phyloP scores from a whole-genome alignment of 2,888 invertebrate species.

The Theodoxus fluviatilis region DNA sequence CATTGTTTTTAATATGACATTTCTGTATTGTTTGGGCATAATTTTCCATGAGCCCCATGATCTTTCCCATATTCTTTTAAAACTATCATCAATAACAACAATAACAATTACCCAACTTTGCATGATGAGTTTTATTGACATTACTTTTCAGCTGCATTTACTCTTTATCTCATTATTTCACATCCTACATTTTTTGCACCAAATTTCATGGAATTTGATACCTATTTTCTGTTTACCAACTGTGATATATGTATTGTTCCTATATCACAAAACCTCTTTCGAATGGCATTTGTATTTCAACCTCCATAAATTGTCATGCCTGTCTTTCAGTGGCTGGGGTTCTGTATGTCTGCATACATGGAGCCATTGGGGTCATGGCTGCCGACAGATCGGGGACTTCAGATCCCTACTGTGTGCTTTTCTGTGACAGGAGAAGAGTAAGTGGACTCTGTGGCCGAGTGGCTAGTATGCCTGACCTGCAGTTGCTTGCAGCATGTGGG shows the following conservation, averaged over 20 bases:
- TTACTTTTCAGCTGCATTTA: too few species aligned
- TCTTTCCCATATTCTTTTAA: too few species aligned
- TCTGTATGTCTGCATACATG: constrained; percentile 69
- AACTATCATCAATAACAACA: too few species aligned
- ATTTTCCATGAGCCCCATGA: too few species aligned
- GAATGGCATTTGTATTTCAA: not conserved
- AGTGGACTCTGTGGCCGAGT: constrained; percentile 30
- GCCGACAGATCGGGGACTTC: constrained; percentile 66
- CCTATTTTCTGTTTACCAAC: not conserved
- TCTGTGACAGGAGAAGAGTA: constrained; percentile 69
- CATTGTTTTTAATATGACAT: too few species aligned
- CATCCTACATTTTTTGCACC: too few species aligned
- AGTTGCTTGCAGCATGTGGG: too few species aligned
- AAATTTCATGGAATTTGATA: not conserved
- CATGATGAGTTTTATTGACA: too few species aligned
- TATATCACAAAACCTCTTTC: not conserved
- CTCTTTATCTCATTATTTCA: too few species aligned
- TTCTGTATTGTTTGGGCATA: too few species aligned
- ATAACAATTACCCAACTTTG: too few species aligned
- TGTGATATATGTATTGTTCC: not conserved
- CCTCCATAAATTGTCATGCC: not conserved
- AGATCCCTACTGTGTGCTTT: constrained; percentile 70
- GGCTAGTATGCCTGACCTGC: too few species aligned
- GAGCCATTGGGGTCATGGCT: constrained; percentile 67
- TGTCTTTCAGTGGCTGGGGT: constrained; percentile 64